Base-by-base conservation (phyloP, 2,113 vertebrate species). In the Myotis davidii region DNA sequence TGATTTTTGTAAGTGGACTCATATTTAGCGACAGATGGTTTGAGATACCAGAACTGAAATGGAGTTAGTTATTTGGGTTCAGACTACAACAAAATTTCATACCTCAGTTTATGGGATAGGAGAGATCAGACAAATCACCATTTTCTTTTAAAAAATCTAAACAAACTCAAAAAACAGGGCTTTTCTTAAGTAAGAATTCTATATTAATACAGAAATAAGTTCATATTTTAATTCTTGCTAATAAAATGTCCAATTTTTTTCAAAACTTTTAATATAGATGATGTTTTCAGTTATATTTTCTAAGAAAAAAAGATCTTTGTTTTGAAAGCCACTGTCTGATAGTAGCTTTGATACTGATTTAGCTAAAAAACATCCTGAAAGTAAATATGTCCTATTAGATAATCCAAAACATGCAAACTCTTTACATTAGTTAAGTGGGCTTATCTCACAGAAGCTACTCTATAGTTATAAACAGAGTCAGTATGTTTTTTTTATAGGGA, bases 1-100 rank as follows among this genome's bases (percentile, higher is more conserved):
- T 97, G 93, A 97, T 95, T 98, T 98, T 97, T 97, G 95, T 94
- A 98, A 98, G 96, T 93, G 97, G 89, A 98, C 96, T 97, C 98
- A 97, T 98, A 97, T 98, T 98, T 98, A 97, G 89, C 91, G 96
- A 97, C 95, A 95, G 94, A 98, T 98, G 95, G 92, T 94, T 98
- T 10, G 45, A 98, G 96, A 97, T 85, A 86, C 92, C 95, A 95
- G 96, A 98, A 97, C 94, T 98, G 95, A 97, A 98, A 97, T 97
- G 92, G 82, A 98, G 94, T 96, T 94, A 95, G 96, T 95, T 97
- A 97, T 98, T 96, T 97, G 91, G 96, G 95, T 93, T 98, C 95
- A 92, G 90, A 97, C 95, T 97, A 96, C 50, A 97, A 83, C 72
- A 97, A 93, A 85, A 94, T 94, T 83, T 95, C 52, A 91, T 96